Evolutionary conservation across 2,113 vertebrate genomes (phyloP).

Genomic region (Poeciliopsis turrubarensis): DNA sequence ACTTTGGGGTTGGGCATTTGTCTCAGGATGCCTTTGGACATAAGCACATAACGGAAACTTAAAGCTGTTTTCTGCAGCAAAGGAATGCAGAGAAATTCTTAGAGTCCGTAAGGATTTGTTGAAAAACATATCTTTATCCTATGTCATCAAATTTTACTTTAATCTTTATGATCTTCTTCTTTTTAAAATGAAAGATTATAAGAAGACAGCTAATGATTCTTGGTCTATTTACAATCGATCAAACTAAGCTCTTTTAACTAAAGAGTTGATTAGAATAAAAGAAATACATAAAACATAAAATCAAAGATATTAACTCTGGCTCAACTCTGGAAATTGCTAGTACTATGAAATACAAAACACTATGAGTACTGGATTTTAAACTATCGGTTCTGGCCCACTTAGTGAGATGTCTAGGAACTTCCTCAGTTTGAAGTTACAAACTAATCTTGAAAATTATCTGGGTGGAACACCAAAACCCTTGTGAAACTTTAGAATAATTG

Average conservation of each 20-base stretch:
- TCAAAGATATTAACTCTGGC: no score
- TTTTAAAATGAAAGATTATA: no score
- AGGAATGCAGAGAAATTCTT: background rate
- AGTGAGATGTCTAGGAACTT: background rate
- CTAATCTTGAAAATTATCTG: background rate
- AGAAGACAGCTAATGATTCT: no score
- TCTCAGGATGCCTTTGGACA: slow-evolving; percentile 69
- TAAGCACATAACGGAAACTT: slow-evolving; percentile 53
- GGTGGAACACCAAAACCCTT: background rate
- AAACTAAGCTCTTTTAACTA: no score
- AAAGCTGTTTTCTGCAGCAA: slow-evolving; percentile 45
- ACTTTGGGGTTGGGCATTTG: slow-evolving; percentile 73
- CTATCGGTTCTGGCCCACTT: no score
- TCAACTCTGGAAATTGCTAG: no score
- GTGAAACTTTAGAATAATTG: no score
- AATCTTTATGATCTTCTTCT: background rate
- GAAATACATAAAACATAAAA: no score
- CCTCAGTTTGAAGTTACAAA: background rate
- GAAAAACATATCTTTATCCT: background rate
- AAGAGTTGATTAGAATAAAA: no score
- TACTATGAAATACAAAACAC: no score
- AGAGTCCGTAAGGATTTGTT: background rate
- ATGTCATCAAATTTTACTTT: background rate
- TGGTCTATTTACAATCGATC: no score
- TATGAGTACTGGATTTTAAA: no score